Evolutionary conservation across 1,140 invertebrate genomes (phyloP), one percentile per base, ranked within the genome.

Genomic region (Meloidogyne floridensis): DNA sequence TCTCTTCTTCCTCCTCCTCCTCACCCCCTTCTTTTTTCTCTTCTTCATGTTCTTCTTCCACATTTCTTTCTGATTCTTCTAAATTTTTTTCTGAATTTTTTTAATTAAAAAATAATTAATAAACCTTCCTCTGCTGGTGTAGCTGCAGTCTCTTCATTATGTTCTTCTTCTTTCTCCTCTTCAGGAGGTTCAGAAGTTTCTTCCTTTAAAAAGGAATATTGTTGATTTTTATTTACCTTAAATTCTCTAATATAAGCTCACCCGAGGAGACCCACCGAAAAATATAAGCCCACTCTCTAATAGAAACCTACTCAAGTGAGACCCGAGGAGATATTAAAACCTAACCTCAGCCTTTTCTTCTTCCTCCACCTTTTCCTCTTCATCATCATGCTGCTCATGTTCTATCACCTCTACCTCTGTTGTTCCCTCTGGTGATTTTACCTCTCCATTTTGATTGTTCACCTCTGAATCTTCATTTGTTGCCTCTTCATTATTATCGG

Each of bases 101-200:
- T 6, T 32, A 13, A 5, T 32, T 18, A 43, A 11, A 13, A 8
- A 9, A 43, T 43, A 9, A n/a, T n/a, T 78, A 65, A 54, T 10
- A 54, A 10, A 54, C 53, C 10, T 18, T 65, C 15, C 10, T 11
- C 59, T 59, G 11, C 11, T 59, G 11, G 8, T 51, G 72, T 42
- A 13, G 2, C 32, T 18, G 75, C 42, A 11, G 7, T 13, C 20
- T 53, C 72, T 72, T 13, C 72, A 18, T 42, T 54, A 69, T 80
- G 3, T 32, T 43, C 73, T 20, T 80, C 78, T 20, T 80, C 79
- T 54, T 65, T n/a, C 6, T 78, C 78, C 20, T 80, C 78, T 10
- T 77, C 72, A 6, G 78, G 53, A 32, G 13, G 5, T 7, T 80
- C 72, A 8, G 65, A n/a, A 54, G 6, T 53, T 9, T 42, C 51